These are phyloP conservation scores for Tauraco erythrolophus DNA, from an alignment of 2,113 vertebrate genomes.

Conservation along the genomic window DNA sequence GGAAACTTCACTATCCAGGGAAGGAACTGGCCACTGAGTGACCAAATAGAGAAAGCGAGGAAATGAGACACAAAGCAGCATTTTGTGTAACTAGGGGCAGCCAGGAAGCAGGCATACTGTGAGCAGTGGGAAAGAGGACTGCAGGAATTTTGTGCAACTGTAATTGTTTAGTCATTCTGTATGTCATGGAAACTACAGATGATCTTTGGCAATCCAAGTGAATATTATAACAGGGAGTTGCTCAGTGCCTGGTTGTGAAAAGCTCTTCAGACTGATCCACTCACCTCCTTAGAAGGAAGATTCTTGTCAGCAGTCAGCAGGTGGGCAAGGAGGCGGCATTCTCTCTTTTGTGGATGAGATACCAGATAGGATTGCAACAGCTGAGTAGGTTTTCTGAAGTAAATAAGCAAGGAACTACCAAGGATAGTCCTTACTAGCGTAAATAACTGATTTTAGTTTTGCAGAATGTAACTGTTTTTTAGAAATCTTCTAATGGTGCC, in stretches of 20 bases:
- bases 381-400: not conserved
- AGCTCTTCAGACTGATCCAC: not conserved
- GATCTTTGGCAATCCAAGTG: not conserved
- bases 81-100: not conserved
- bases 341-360: not conserved
- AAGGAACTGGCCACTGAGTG: not conserved
- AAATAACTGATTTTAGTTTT: not conserved
- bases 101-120: conserved; percentile 25
- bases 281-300: not conserved
- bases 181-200: not conserved
- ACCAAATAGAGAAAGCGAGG: not conserved
- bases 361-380: not conserved
- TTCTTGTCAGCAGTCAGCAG: not conserved
- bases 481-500: not conserved
- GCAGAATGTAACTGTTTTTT: not conserved
- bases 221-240: not conserved
- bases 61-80: conserved; percentile 30
- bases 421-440: not conserved
- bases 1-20: not conserved
- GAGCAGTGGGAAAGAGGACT: conserved; percentile 12
- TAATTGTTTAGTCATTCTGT: not conserved
- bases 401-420: not conserved
- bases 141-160: not conserved
- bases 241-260: not conserved
- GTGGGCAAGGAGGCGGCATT: not conserved